phyloP scores from a whole-genome alignment of 2,888 invertebrate genomes.

The Pelosia muscerda region DNA sequence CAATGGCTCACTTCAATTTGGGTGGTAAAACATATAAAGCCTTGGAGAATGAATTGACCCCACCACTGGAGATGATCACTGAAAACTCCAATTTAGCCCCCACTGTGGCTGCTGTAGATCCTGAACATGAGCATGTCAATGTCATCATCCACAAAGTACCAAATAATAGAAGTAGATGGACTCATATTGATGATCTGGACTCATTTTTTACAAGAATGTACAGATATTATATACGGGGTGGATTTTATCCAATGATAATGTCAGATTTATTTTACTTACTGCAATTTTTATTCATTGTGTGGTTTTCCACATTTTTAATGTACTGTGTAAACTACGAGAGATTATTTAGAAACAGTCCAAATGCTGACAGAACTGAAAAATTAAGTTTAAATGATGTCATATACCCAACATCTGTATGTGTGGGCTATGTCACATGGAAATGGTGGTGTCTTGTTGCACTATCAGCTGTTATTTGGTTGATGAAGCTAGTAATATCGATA shows the following conservation, averaged over 20 bases:
- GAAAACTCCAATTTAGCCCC: constrained; percentile 67
- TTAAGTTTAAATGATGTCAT: constrained; percentile 79
- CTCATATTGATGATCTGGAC: constrained; percentile 98
- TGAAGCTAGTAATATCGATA: constrained; percentile 91
- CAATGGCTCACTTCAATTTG: constrained; percentile 78
- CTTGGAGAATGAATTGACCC: constrained; percentile 76
- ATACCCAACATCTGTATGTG: constrained; percentile 73
- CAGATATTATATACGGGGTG: constrained; percentile 98
- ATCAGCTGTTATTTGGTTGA: constrained; percentile 91
- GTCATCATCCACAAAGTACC: constrained; percentile 96
- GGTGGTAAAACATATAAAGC: constrained; percentile 80
- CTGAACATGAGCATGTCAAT: constrained; percentile 82
- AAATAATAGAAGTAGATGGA: constrained; percentile 95
- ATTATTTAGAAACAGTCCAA: constrained; percentile 90
- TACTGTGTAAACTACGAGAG: constrained; percentile 95
- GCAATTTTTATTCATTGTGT: constrained; percentile 96
- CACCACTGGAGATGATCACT: constrained; percentile 67
- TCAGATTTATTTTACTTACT: constrained; percentile 92
- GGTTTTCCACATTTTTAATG: constrained; percentile 93
- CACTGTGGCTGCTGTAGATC: constrained; percentile 75
- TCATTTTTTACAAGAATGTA: constrained; percentile 98
- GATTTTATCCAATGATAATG: constrained; percentile 96
- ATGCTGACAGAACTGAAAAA: constrained; percentile 74
- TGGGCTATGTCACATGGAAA: constrained; percentile 77
- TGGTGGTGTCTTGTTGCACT: constrained; percentile 91